Conservation (phyloP, 2,888 invertebrate species). For the Colletes collaris region DNA sequence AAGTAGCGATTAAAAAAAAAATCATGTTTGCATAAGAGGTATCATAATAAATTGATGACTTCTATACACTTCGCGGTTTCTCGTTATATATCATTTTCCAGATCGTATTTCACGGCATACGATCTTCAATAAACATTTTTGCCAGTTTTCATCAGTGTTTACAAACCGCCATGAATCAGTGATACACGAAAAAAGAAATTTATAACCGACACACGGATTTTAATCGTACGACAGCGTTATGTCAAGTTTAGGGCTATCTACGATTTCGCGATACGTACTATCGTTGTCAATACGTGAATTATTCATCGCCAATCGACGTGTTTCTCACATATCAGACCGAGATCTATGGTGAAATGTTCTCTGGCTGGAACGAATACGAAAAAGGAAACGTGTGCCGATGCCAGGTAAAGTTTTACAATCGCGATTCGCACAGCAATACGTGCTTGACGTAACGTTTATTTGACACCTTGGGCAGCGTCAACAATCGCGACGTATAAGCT, state of each 20-base stretch:
- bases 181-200: background rate
- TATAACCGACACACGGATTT: background rate
- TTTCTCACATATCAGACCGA: slow-evolving; percentile 13
- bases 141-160: slow-evolving; percentile 33
- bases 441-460: slow-evolving; percentile 61
- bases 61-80: slow-evolving; percentile 41
- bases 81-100: slow-evolving; percentile 32
- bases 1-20: background rate
- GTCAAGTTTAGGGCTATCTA: slow-evolving; percentile 15
- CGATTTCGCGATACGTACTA: slow-evolving; percentile 32
- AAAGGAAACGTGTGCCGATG: slow-evolving; percentile 21
- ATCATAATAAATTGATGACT: slow-evolving; percentile 32
- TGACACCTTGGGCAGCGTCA: slow-evolving; percentile 62
- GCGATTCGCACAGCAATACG: slow-evolving; percentile 9
- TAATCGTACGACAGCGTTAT: background rate
- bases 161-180: slow-evolving; percentile 26
- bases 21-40: slow-evolving; percentile 22
- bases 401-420: slow-evolving; percentile 24
- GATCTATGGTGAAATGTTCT: slow-evolving; percentile 30
- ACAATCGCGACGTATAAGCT: slow-evolving; percentile 56
- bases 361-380: slow-evolving; percentile 26
- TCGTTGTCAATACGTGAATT: slow-evolving; percentile 40
- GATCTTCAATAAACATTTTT: slow-evolving; percentile 43
- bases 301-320: slow-evolving; percentile 38
- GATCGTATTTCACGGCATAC: slow-evolving; percentile 43